Evolutionary conservation across 2,888 invertebrate species (phyloP), one percentile per base, ranked within the genome.

Genomic region (Lymantria monacha): DNA sequence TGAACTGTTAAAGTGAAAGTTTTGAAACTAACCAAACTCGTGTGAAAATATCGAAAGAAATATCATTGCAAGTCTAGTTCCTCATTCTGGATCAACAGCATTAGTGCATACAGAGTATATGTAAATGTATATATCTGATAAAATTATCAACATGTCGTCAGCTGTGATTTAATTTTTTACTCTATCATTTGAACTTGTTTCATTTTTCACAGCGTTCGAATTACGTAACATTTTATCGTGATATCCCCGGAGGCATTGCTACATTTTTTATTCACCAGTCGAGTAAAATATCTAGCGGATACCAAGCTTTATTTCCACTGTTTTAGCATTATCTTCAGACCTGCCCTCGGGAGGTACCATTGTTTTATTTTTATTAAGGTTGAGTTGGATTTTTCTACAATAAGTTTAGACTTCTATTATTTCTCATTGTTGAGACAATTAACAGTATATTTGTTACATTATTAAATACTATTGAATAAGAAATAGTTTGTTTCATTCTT

Each of bases 291-390:
- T 59, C 57, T 55, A 62, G 53, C 49, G 47, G 22, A 55, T 60
- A 61, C 60, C 59, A 54, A 38, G 46, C 57, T 66, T 65, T 59
- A 61, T 61, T 59, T 41, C 46, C 45, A 51, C 56, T 65, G 55
- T 66, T 66, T 65, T 65, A 57, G 57, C 52, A 56, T 68, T 67
- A 63, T 68, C 63, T 59, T 48, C 53, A 54, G 53, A 12, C 53
- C 54, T 7, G 49, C 65, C 51, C 43, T 45, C n/a, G 63, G 55
- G 65, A 55, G 42, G 22, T 9, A 42, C 42, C 51, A 56, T 63
- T 67, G 44, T 47, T 63, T 65, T 59, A 59, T 63, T 61, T 61
- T 57, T 61, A 51, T 59, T 46, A 61, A 45, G 12, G 48, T 44
- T 38, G 47, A 43, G 37, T 40, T 43, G 42, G 52, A 46, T 47